A percentile compares a stretch with the other conserved stretches of the same genome.
Evolutionary conservation across 1,140 invertebrate genomes (phyloP).

Genomic region (Bombus balteatus): DNA sequence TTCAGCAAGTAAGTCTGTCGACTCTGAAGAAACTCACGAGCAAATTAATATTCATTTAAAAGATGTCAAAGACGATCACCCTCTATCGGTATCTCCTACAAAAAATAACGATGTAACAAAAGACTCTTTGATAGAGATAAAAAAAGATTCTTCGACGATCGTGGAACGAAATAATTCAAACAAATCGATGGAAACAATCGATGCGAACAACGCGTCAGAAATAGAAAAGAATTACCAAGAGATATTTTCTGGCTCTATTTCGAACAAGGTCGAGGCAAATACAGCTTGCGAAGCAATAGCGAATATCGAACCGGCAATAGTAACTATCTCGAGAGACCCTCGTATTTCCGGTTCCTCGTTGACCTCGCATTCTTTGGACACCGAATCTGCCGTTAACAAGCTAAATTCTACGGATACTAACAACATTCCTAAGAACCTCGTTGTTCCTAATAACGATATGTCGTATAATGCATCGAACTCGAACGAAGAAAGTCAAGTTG

Average conservation of each 20-base stretch:
- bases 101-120: background rate
- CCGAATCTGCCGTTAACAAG: conserved; percentile 40
- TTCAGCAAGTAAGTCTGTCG: background rate
- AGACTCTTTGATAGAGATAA: background rate
- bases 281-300: background rate
- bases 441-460: conserved; percentile 32
- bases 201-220: background rate
- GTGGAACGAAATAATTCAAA: background rate
- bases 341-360: conserved; percentile 4
- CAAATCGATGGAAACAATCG: background rate
- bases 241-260: background rate
- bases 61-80: background rate
- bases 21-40: background rate
- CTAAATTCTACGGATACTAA: conserved; percentile 24
- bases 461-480: conserved; percentile 8
- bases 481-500: background rate
- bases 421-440: background rate
- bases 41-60: background rate
- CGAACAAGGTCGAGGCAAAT: conserved; percentile 11
- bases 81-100: background rate
- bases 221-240: background rate
- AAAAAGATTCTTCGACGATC: background rate
- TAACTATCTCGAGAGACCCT: conserved; percentile 44
- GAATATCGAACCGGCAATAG: conserved; percentile 11
- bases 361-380: conserved; percentile 10